Base-by-base conservation (phyloP, 1,140 invertebrate genomes). In the Achroia grisella region DNA sequence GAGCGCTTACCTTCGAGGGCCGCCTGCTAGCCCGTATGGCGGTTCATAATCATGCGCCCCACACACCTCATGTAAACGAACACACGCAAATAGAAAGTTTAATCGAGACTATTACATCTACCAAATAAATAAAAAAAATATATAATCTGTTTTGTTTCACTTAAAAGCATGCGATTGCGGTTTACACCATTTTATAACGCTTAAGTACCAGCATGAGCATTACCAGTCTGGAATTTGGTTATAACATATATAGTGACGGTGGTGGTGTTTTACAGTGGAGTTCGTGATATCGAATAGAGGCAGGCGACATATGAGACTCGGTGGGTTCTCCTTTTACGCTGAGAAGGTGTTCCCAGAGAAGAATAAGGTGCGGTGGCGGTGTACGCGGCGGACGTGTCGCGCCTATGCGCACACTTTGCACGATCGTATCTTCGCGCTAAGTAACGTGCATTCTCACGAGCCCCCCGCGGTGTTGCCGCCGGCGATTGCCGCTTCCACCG, bases 211-310 rank as follows among this genome's bases (percentile, higher is more conserved):
- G n/a, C n/a, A n/a, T n/a, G 2, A 23, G 17, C 17, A 17, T 23
- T 8, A 17, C 14, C 15, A 15, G 11, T 36, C 9, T 14, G 30
- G 48, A 10, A 42, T 27, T 42, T 36, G 52, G 51, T 56, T 52
- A 60, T n/a, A n/a, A n/a, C n/a, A n/a, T 46, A 39, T 51, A 57
- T 67, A 73, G 57, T 77, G 56, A 73, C 55, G 30, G 44, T 47
- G 41, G 33, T 55, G 52, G 48, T 71, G 47, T 75, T 81, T 86
- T 79, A 12, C 82, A 87, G 86, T 86, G 39, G 79, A 86, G 61
- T 87, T 86, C 71, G 79, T 87, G 71, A 87, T 87, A 64, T 86
- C 86, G 41, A 87, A 86, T 47, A 77, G 86, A 12, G 83, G 86
- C 4, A 64, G 83, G 14, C 70, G 86, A 39, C 86, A 87, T 49